A percentile compares a stretch with the other conserved stretches of the same genome.
Evolutionary conservation across 2,888 invertebrate species (phyloP).

Genomic region (Hydrotaea diabolus): DNA sequence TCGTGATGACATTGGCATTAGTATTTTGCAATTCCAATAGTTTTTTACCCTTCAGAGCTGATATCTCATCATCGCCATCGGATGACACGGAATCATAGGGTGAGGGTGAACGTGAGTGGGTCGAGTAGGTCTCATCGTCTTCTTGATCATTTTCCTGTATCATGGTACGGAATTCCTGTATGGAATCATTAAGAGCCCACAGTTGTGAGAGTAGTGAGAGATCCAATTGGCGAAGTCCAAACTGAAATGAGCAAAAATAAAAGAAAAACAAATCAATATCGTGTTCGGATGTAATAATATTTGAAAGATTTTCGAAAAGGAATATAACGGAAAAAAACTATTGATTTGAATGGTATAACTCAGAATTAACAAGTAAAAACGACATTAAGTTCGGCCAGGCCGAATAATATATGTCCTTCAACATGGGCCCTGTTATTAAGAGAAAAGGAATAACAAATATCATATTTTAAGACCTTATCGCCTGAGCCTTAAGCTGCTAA

Average conservation of each 20-base stretch:
- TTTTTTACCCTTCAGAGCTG: slow-evolving; percentile 70
- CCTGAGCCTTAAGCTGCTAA: too few species aligned
- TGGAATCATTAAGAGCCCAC: slow-evolving; percentile 95
- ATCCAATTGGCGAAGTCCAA: slow-evolving; percentile 93
- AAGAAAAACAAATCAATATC: too few species aligned
- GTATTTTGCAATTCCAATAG: slow-evolving; percentile 62
- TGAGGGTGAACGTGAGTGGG: slow-evolving; percentile 78
- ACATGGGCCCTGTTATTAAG: too few species aligned
- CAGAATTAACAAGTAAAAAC: too few species aligned
- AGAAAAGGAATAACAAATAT: too few species aligned
- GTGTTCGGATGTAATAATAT: too few species aligned
- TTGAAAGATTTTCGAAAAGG: too few species aligned
- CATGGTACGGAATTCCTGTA: slow-evolving; percentile 91
- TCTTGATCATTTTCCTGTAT: slow-evolving; percentile 80
- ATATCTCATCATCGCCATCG: slow-evolving; percentile 76
- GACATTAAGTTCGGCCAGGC: too few species aligned
- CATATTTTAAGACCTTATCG: too few species aligned
- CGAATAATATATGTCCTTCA: too few species aligned
- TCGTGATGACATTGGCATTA: slow-evolving; percentile 76
- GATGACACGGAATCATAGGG: slow-evolving; percentile 78
- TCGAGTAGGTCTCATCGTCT: slow-evolving; percentile 73
- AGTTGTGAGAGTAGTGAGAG: slow-evolving; percentile 93
- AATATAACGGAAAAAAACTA: too few species aligned
- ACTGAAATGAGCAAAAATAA: slow-evolving; percentile 83
- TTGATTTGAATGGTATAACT: too few species aligned